Evolutionary conservation across 2,113 vertebrate genomes (phyloP).

Genomic region (Colossoma macropomum): DNA sequence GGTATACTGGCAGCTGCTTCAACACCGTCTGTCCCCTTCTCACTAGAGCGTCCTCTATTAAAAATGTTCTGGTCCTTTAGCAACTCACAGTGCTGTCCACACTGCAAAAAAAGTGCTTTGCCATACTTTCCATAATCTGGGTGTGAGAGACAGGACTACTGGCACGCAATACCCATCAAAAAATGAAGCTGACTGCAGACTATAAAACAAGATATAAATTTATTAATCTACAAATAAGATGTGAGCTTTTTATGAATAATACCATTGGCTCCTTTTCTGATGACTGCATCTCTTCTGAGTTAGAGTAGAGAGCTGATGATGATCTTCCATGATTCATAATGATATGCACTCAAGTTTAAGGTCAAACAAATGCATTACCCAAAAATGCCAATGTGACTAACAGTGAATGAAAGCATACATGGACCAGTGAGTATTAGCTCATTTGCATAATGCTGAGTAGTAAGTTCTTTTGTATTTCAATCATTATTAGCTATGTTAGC

Average conservation of each 20-base stretch:
- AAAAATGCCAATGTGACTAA: conserved; percentile 9
- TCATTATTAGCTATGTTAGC: conserved; percentile 13
- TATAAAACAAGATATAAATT: not conserved
- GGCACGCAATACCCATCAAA: not conserved
- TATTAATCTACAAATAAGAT: not conserved
- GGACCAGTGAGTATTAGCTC: not conserved
- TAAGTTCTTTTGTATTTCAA: not conserved
- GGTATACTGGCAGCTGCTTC: conserved; percentile 16
- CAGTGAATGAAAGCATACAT: conserved; percentile 4
- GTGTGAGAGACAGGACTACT: not conserved
- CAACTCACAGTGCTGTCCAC: not conserved
- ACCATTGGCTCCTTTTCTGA: conserved; percentile 2
- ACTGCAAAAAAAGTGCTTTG: not conserved
- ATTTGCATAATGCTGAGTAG: conserved; percentile 23
- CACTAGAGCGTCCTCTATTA: not conserved
- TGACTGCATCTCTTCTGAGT: not conserved
- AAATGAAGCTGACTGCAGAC: not conserved
- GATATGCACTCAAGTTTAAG: not conserved
- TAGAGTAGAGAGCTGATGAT: no score
- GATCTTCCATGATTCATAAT: not conserved
- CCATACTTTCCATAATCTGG: not conserved
- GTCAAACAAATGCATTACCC: conserved; percentile 10
- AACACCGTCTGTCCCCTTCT: conserved; percentile 4
- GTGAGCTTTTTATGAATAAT: not conserved
- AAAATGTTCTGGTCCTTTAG: conserved; percentile 17